These are phyloP conservation scores for Jaculus jaculus DNA, from an alignment of 2,113 vertebrate genomes.

Conservation along the genomic window DNA sequence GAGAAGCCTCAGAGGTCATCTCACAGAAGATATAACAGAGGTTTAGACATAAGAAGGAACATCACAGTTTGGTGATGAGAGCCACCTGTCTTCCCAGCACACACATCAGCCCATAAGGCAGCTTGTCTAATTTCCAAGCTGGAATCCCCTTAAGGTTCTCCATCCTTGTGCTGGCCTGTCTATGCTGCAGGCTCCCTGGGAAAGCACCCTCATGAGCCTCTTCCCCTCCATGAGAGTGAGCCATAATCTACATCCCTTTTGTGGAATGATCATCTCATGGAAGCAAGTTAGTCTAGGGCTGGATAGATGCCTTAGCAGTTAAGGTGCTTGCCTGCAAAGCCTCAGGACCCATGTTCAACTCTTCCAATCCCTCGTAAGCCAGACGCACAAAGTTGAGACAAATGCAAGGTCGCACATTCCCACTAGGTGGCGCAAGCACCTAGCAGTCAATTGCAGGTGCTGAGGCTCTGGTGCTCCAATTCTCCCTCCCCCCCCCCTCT, in stretches of 20 bases:
- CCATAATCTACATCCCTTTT: background rate
- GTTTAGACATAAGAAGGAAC: background rate
- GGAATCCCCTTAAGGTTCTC: fast-evolving
- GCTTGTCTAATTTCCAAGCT: background rate
- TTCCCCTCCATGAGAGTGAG: background rate
- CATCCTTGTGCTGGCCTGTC: background rate
- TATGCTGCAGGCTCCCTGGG: background rate
- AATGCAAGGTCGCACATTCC: too few relatives aligned
- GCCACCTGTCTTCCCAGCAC: background rate
- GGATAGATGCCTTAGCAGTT: too few relatives aligned
- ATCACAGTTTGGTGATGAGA: background rate
- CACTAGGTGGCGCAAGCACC: too few relatives aligned
- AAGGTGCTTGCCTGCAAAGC: too few relatives aligned
- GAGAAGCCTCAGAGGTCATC: background rate
- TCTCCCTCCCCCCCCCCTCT: too few relatives aligned
- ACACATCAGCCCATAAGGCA: background rate
- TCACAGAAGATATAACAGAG: background rate
- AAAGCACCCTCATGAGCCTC: fast-evolving
- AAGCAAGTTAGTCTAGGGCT: background rate
- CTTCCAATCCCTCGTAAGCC: too few relatives aligned
- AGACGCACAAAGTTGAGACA: too few relatives aligned
- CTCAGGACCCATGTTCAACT: too few relatives aligned
- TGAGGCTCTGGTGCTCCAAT: too few relatives aligned
- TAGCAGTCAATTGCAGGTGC: too few relatives aligned
- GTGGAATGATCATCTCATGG: background rate